phyloP scores from a whole-genome alignment of 2,113 vertebrate genomes.

The Stigmatopora nigra region DNA sequence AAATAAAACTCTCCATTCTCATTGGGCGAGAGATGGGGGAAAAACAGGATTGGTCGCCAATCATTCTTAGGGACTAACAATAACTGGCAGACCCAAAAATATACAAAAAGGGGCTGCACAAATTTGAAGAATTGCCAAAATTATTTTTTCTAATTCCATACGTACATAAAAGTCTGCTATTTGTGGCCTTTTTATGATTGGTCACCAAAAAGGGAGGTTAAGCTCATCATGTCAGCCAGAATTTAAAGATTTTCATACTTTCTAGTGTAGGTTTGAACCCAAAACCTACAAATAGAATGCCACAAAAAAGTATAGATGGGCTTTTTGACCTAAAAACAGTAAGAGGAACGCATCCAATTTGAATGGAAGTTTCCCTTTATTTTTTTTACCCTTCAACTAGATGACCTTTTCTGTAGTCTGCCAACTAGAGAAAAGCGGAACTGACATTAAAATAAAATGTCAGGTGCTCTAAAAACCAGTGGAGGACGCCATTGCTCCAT shows the following conservation, averaged over 20 bases:
- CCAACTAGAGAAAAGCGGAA: background rate
- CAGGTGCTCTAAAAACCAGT: slow-evolving; percentile 30
- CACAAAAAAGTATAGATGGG: slow-evolving; percentile 4
- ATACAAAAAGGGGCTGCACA: no score
- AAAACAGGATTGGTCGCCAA: background rate
- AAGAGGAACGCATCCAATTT: background rate
- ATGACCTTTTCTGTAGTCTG: background rate
- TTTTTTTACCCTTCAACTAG: background rate
- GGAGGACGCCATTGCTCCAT: slow-evolving; percentile 45
- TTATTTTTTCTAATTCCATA: background rate
- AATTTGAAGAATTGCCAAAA: background rate
- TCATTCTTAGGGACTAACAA: background rate
- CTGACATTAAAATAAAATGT: background rate
- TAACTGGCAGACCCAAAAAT: no score
- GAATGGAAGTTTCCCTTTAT: background rate
- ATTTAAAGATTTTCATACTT: background rate
- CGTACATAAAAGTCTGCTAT: background rate
- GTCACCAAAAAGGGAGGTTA: background rate
- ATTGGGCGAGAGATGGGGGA: background rate
- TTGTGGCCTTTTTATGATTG: background rate
- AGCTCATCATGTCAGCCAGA: background rate
- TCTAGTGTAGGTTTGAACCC: background rate
- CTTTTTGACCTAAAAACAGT: background rate
- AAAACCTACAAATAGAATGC: slow-evolving; percentile 13
- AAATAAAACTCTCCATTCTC: background rate